phyloP scores from a whole-genome alignment of 2,888 invertebrate genomes.

The Dasysyrphus albostriatus region DNA sequence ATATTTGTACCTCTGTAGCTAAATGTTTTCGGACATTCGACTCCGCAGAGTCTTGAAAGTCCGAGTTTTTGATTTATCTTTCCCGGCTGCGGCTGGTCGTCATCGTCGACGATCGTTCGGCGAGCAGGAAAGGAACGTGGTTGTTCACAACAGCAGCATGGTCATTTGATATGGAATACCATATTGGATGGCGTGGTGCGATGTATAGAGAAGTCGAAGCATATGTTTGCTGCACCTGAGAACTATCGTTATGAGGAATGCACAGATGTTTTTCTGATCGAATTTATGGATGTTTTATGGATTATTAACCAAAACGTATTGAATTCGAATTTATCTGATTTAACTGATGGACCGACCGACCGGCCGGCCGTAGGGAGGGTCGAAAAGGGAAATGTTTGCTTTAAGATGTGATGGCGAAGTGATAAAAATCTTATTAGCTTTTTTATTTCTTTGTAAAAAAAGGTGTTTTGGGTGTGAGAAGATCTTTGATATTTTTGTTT shows the following conservation, averaged over 20 bases:
- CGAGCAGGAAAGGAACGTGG: neutral
- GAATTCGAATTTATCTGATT: slow-evolving; percentile 57
- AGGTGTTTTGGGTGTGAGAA: neutral
- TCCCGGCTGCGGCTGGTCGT: slow-evolving; percentile 4
- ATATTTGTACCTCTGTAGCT: slow-evolving; percentile 7
- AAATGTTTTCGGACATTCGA: slow-evolving; percentile 55
- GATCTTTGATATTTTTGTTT: slow-evolving; percentile 16
- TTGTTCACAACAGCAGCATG: slow-evolving; percentile 21
- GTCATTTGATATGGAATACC: slow-evolving; percentile 47
- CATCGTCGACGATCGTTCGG: neutral
- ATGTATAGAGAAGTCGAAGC: slow-evolving; percentile 17
- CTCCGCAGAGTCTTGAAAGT: slow-evolving; percentile 38
- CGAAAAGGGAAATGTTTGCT: slow-evolving; percentile 18
- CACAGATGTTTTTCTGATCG: slow-evolving; percentile 64
- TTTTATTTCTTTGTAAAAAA: neutral
- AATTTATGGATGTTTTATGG: slow-evolving; percentile 69
- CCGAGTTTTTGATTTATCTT: slow-evolving; percentile 56
- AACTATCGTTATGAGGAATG: slow-evolving; percentile 44
- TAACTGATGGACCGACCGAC: neutral
- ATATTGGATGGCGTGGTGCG: slow-evolving; percentile 43
- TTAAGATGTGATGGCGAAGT: slow-evolving; percentile 12
- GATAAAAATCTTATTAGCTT: slow-evolving; percentile 29
- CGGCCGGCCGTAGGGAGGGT: neutral
- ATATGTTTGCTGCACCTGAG: slow-evolving; percentile 61
- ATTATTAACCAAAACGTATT: slow-evolving; percentile 50